Base-by-base conservation (phyloP, 2,113 vertebrate species). In the Herpetotheres cachinnans region DNA sequence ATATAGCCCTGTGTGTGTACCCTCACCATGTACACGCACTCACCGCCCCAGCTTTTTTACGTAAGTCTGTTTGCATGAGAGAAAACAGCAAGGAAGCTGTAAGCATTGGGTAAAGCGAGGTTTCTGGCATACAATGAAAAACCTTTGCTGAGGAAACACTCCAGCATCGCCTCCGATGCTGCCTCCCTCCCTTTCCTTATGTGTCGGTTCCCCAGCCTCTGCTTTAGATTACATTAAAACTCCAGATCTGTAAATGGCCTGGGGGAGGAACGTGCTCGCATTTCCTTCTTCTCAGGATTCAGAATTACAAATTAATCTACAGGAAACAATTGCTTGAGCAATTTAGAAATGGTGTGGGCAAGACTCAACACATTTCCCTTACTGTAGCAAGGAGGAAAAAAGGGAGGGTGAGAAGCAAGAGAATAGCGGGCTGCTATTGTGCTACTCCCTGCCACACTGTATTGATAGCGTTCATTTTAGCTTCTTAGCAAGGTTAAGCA, bases 301-400 rank as follows among this genome's bases (percentile, higher is more conserved):
- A 95, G 94, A 97, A 96, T 96, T 97, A 97, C 93, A 96, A 97
- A 97, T 97, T 97, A 97, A 97, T 97, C 96, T 96, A 70, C 92
- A 97, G 93, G 96, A 98, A 98, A 97, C 93, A 97, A 98, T 96
- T 96, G 82, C 71, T 92, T 83, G 62, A 91, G 80, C 80, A 97
- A 93, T 96, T 98, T 97, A 91, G 96, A 97, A 95, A 84, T 44
- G 65, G 59, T 79, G 70, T 59, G 83, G 84, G 79, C 69, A 85
- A 54, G 56, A 86, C 82, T 89, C 47, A 18, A 25, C 55, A 10
- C 16, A 54, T 91, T 87, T 78, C 62, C 47, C 47, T 87, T 87
- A 19, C 38, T 25, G 27, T 16, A 72, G 54, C 29, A 18, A 11
- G 30, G 34, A 82, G 49, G 24, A 30, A 49, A 36, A 59, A 67